Percentiles rank a stretch among this genome's conserved stretches.
These are phyloP conservation scores for Xerus rutilus DNA, from an alignment of 2,797 vertebrate species.

Conservation along the genomic window DNA sequence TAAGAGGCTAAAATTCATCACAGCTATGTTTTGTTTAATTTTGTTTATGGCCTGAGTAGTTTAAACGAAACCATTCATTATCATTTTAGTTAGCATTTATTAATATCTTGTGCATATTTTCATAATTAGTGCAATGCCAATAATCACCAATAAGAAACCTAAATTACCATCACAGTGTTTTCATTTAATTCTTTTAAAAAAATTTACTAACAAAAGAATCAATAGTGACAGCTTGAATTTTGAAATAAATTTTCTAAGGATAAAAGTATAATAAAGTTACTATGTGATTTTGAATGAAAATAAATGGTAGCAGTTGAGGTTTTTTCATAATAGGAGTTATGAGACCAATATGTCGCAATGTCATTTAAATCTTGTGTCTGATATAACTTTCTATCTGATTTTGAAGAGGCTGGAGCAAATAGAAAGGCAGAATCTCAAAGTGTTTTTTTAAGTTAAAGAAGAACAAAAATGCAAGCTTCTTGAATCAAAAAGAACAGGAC, in stretches of 20 bases:
- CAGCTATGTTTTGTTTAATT: constrained; percentile 55
- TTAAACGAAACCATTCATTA: constrained; percentile 61
- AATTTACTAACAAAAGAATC: constrained; percentile 5
- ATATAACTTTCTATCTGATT: neutral
- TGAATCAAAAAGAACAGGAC: neutral
- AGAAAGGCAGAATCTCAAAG: neutral
- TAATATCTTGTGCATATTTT: constrained; percentile 7
- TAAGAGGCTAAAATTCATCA: constrained; percentile 54
- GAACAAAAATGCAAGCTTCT: neutral
- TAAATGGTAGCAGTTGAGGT: neutral
- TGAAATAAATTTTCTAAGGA: constrained; percentile 33
- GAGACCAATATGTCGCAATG: neutral
- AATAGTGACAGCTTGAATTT: neutral
- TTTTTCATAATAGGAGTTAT: constrained; percentile 42
- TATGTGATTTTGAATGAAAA: constrained; percentile 47
- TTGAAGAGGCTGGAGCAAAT: neutral
- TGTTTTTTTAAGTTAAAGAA: neutral
- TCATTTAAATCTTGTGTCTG: constrained; percentile 9
- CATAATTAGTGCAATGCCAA: neutral
- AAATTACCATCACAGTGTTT: neutral
- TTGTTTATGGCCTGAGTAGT: constrained; percentile 50
- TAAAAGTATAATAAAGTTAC: constrained; percentile 23
- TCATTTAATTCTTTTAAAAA: neutral
- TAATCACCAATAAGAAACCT: constrained; percentile 42
- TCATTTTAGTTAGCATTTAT: constrained; percentile 67